phyloP scores from a whole-genome alignment of 2,113 vertebrate genomes.

The Stictonetta naevosa region DNA sequence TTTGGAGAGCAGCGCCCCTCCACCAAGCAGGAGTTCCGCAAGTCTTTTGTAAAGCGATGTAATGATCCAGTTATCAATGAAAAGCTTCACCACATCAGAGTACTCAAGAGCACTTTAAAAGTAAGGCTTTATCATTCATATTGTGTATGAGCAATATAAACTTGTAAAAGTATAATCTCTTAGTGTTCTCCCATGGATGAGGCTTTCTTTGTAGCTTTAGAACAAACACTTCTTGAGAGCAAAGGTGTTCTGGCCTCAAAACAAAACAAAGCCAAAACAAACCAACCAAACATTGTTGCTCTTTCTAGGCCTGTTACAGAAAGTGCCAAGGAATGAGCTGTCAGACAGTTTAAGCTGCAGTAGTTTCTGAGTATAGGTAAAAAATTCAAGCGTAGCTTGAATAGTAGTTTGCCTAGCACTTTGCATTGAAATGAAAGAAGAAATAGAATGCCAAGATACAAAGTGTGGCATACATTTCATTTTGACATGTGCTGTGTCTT shows the following conservation, averaged over 20 bases:
- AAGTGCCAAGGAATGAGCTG: neutral
- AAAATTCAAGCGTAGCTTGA: neutral
- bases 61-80: slow-evolving; percentile 91
- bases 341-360: neutral
- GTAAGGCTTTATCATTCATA: slow-evolving; percentile 66
- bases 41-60: slow-evolving; percentile 84
- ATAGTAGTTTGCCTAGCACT: neutral
- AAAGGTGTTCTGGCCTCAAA: neutral
- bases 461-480: neutral
- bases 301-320: neutral
- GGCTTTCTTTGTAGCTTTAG: neutral
- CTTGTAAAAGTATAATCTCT: neutral
- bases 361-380: neutral
- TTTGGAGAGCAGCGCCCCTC: slow-evolving; percentile 87
- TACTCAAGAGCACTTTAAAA: slow-evolving; percentile 92
- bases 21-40: slow-evolving; percentile 88
- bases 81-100: slow-evolving; percentile 88
- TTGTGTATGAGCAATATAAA: neutral
- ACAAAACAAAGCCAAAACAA: neutral
- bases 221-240: neutral
- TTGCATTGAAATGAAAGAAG: neutral
- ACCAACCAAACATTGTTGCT: neutral
- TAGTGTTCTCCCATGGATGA: neutral
- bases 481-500: slow-evolving; percentile 14
- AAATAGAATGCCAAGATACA: neutral